Evolutionary conservation across 2,797 vertebrate genomes (phyloP), one percentile per base, ranked within the genome.

Genomic region (Schizothorax lantsangensis): DNA sequence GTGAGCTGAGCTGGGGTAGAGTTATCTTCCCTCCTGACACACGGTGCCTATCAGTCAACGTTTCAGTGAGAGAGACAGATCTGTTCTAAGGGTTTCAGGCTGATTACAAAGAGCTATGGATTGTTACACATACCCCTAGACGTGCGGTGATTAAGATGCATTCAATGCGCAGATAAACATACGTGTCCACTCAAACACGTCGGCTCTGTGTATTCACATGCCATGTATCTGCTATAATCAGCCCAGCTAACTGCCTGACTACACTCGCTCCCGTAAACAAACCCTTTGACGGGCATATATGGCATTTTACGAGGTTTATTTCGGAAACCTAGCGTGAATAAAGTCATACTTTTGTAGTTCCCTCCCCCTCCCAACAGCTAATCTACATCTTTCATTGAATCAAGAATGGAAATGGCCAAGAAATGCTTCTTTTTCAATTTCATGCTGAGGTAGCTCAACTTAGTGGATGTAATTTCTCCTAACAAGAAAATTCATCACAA

Each of bases 401-500:
- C 97, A 98, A 98, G 98, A 98, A 99, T 98, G 97, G 97, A 99
- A 99, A 99, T 99, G 95, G 97, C 95, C 95, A 94, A 95, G 96
- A 96, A 99, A 98, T 97, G 97, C 97, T 97, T 97, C 97, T 95
- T 99, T 99, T 99, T 98, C 98, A 99, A 99, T 99, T 99, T 99
- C 98, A 99, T 99, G 98, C 97, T 99, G 96, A 98, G 97, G 97
- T 97, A 98, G 96, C 96, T 98, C 97, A 98, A 98, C 97, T 98
- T 98, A 98, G 97, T 94, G 96, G 96, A 95, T 91, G 97, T 98
- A 99, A 98, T 98, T 99, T 97, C 96, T 97, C 95, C 97, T 99
- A 99, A 99, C 97, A 98, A 99, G 98, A 98, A 98, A 98, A 99
- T 97, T 93, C 97, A 98, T 98, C 97, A 98, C 96, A 97, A 96